A percentile compares a stretch with the other conserved stretches of the same genome.
phyloP scores from a whole-genome alignment of 2,888 invertebrate species.

The Mimumesa dahlbomi region DNA sequence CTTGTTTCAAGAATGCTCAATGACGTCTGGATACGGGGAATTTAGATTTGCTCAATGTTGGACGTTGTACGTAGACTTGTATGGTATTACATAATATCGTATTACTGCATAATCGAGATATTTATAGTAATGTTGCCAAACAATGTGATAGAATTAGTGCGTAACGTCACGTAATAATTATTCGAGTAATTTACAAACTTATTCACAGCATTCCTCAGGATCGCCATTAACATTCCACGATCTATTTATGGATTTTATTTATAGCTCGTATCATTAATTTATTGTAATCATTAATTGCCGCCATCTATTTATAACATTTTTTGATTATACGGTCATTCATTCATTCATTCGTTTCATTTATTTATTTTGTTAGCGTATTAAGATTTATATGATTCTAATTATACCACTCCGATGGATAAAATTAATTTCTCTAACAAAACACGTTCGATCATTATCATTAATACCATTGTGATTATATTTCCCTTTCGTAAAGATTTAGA shows the following conservation, averaged over 20 bases:
- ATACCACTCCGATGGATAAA: too few species aligned
- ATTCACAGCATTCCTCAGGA: not conserved
- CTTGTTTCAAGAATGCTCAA: constrained; percentile 16
- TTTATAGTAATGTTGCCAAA: constrained; percentile 49
- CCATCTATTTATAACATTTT: constrained; percentile 24
- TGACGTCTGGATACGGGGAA: constrained; percentile 42
- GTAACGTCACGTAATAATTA: constrained; percentile 5
- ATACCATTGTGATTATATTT: too few species aligned
- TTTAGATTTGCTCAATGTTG: constrained; percentile 46
- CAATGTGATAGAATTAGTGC: constrained; percentile 42
- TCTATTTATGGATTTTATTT: too few species aligned
- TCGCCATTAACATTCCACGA: not conserved
- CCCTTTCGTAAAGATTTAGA: too few species aligned
- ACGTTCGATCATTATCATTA: too few species aligned
- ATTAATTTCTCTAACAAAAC: too few species aligned
- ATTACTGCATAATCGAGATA: constrained; percentile 23
- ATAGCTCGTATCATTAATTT: constrained; percentile 12
- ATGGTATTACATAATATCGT: constrained; percentile 28
- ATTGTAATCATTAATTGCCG: constrained; percentile 7
- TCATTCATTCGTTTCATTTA: constrained; percentile 2
- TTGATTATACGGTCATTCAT: not conserved
- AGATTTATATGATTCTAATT: too few species aligned
- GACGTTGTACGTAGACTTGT: constrained; percentile 10
- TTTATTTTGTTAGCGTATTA: constrained; percentile 12
- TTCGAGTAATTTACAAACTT: not conserved